Conservation (phyloP, 2,888 invertebrate genomes). For the Nysson spinosus region DNA sequence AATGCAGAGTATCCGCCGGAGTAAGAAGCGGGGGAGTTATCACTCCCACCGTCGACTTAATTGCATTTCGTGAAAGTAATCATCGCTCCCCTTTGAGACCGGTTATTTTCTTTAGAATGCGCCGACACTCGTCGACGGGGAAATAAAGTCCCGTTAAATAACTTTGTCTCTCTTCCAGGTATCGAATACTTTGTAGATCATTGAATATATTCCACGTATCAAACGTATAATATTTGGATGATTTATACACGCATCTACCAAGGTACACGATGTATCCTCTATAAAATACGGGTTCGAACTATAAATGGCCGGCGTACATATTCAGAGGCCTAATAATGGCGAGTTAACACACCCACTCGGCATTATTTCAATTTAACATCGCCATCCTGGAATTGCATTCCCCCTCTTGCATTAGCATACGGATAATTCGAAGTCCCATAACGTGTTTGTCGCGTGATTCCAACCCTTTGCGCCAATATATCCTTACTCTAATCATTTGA, state of each 20-base stretch:
- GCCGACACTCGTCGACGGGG: no score
- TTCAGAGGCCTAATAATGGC: slow-evolving; percentile 51
- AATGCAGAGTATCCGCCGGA: slow-evolving; percentile 36
- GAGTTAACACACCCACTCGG: slow-evolving; percentile 45
- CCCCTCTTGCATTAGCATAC: background rate
- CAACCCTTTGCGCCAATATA: no score
- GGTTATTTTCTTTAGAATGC: background rate
- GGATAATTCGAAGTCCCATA: background rate
- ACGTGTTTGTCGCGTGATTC: no score
- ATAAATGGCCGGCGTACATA: slow-evolving; percentile 45
- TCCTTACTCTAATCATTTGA: no score
- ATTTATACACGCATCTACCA: no score
- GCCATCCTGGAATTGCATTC: background rate
- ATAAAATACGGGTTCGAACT: no score
- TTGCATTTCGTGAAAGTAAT: slow-evolving; percentile 33
- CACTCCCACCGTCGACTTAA: slow-evolving; percentile 12
- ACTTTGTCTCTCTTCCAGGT: background rate
- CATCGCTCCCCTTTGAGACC: slow-evolving; percentile 1
- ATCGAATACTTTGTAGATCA: no score
- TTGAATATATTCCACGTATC: no score
- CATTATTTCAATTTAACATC: slow-evolving; percentile 40
- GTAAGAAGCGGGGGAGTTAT: no score
- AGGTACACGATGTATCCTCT: no score
- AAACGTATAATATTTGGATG: no score
- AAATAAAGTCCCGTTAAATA: background rate